Base-by-base conservation (phyloP, 2,797 vertebrate species). In the Lophotriccus pileatus region DNA sequence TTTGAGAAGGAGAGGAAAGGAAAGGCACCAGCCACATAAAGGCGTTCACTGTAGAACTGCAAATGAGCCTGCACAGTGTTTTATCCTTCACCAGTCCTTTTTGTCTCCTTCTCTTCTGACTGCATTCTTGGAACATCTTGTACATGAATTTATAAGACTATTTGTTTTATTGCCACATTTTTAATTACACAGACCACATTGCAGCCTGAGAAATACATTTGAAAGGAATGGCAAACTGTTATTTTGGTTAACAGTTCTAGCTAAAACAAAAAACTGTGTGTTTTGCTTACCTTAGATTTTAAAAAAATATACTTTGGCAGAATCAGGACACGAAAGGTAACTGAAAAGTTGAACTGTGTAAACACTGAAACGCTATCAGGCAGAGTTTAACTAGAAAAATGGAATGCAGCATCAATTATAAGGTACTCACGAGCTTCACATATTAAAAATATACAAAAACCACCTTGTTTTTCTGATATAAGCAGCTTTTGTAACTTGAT, bases 41-140 rank as follows among this genome's bases (percentile, higher is more conserved):
- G 74, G 70, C 83, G 0, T 70, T 93, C 95, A 93, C 93, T 95
- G 88, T 91, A 92, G 80, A 96, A 92, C 94, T 96, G 93, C 95
- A 96, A 97, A 97, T 95, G 90, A 96, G 94, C 21, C 87, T 91
- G 84, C 81, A 87, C 76, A 84, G 69, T 73, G 87, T 93, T 96
- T 89, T 86, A 89, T 92, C 95, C 95, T 91, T 88, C 89, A 95
- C 74, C 67, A 86, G 87, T 58, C 56, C 37, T 86, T 79, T 96
- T 96, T 94, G 91, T 94, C 55, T 89, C 82, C 69, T 83, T 92
- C 81, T 85, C 73, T 93, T 88, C 89, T 87, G 87, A 84, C 85
- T 94, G 80, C 49, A 84, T 94, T 88, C 93, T 90, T 91, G 79
- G 93, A 96, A 96, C 87, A 94, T 87, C 79, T 93, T 91, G 94